Base-by-base conservation (phyloP, 2,113 vertebrate genomes). In the Tyrannus savana region DNA sequence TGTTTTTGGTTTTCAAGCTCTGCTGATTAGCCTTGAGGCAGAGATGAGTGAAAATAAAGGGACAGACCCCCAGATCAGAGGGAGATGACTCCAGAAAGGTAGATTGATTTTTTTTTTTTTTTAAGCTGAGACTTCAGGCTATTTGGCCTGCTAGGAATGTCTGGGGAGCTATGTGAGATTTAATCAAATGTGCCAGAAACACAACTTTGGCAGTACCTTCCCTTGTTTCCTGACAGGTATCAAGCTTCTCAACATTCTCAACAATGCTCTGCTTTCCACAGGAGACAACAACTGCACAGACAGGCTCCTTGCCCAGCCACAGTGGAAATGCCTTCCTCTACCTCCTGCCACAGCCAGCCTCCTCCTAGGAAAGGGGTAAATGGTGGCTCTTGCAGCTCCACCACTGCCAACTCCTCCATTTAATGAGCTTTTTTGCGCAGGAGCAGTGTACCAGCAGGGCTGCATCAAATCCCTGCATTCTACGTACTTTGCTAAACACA, bases 1-100 rank as follows among this genome's bases (percentile, higher is more conserved):
- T 87, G 47, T 89, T 85, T 62, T 67, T 88, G 39, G 31, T 35
- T 93, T 64, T 73, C 60, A 93, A 84, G 73, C 44, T 89, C 76
- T 90, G 73, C 64, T 86, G 46, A 87, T 96, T 46, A 89, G 76
- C 49, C 31, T 58, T 49, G 44, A 88, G 75, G 79, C 72, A 87
- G 22, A 78, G 7, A 62, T 23, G 42, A 75, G 24, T 64, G 22
- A 88, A 95, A 93, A 95, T 44, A 92, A 87, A 60, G 50, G 37
- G 42, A 76, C 19, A 88, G 72, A 53, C 5, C 15, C 41, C 22
- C 59, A 80, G 14, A 74, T 74, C 35, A 80, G 59, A 79, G 31
- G 41, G 25, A 1, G 4, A 27, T 14, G 50, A 22, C 33, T 67
- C 47, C 59, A 49, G 66, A 87, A 83, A 71, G 46, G 35, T 24